phyloP scores from a whole-genome alignment of 2,888 invertebrate genomes.

The Pelosia muscerda region DNA sequence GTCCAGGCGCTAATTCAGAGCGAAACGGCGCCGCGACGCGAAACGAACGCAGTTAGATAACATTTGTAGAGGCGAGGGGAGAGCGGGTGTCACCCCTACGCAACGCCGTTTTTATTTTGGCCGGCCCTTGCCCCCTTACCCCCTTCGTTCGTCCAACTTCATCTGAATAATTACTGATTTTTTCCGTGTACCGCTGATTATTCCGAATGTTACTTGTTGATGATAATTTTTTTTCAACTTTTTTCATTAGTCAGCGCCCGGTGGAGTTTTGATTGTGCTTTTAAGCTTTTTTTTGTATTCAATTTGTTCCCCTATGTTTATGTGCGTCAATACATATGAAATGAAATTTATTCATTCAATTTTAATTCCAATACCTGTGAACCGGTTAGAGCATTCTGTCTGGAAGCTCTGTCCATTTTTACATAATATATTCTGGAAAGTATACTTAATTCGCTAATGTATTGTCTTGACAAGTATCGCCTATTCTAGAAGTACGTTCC shows the following conservation, averaged over 20 bases:
- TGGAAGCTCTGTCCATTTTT: background rate
- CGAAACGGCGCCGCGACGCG: slow-evolving; percentile 77
- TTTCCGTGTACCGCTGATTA: slow-evolving; percentile 87
- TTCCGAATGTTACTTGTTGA: slow-evolving; percentile 86
- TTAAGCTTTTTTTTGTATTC: slow-evolving; percentile 60
- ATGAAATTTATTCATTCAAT: slow-evolving; percentile 41
- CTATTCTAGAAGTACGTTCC: background rate
- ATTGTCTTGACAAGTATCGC: background rate
- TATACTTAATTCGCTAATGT: background rate
- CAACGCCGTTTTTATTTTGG: slow-evolving; percentile 87
- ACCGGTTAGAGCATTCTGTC: slow-evolving; percentile 24
- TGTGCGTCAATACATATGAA: slow-evolving; percentile 45
- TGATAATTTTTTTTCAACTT: slow-evolving; percentile 82
- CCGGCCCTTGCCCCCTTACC: slow-evolving; percentile 85
- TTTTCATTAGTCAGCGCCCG: slow-evolving; percentile 75
- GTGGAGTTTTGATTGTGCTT: slow-evolving; percentile 62
- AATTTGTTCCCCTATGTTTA: slow-evolving; percentile 50
- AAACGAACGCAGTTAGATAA: slow-evolving; percentile 86
- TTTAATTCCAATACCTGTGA: slow-evolving; percentile 37
- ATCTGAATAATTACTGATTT: slow-evolving; percentile 88
- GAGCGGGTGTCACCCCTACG: slow-evolving; percentile 84
- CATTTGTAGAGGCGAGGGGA: slow-evolving; percentile 82
- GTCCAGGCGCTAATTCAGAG: slow-evolving; percentile 80
- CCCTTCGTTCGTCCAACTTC: slow-evolving; percentile 86
- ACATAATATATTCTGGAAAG: background rate